Base-by-base conservation (phyloP, 2,113 vertebrate species). In the Centropristis striata region DNA sequence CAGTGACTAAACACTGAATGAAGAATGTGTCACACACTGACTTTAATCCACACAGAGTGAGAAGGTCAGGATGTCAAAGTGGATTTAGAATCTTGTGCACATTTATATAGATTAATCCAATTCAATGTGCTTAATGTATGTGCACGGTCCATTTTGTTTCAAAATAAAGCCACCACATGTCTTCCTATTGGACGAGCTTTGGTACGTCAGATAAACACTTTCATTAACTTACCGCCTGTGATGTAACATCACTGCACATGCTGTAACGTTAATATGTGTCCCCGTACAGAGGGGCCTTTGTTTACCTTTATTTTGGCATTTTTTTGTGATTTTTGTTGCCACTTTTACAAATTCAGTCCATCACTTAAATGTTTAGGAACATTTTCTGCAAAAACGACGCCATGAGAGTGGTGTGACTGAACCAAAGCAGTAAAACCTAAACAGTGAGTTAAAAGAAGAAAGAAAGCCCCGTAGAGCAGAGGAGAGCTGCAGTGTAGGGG, bases 41-140 rank as follows among this genome's bases (percentile, higher is more conserved):
- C 27, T 78, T 78, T 84, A 84, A 86, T 84, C 58, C 27, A 67
- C 25, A 59, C n/a, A 41, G 7, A 74, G 14, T 67, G 28, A 75
- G 51, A 66, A 42, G 66, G 70, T 86, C 77, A 78, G 16, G 53
- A 16, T 49, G 60, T 64, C 8, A 2, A 60, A 66, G 41, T 58
- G 46, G 60, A 86, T 84, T 75, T 36, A 28, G 21, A 27, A 71
- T 78, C 18, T 81, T 76, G 47, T 57, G 15, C 12, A 65, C 58
- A 57, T 77, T 80, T 74, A 16, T 9, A 53, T 25, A 14, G n/a
- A 85, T 47, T 70, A 27, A 15, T 57, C 25, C 21, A 49, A 28
- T 50, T 46, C 51, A 81, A 32, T 81, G 37, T 44, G 12, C 18
- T 80, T 66, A 28, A 69, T 75, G 49, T 50, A 53, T 27, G n/a